These are phyloP conservation scores for Apostichopus californicus DNA, from an alignment of 35 echinoderm and acorn worm species.

Conservation along the genomic window DNA sequence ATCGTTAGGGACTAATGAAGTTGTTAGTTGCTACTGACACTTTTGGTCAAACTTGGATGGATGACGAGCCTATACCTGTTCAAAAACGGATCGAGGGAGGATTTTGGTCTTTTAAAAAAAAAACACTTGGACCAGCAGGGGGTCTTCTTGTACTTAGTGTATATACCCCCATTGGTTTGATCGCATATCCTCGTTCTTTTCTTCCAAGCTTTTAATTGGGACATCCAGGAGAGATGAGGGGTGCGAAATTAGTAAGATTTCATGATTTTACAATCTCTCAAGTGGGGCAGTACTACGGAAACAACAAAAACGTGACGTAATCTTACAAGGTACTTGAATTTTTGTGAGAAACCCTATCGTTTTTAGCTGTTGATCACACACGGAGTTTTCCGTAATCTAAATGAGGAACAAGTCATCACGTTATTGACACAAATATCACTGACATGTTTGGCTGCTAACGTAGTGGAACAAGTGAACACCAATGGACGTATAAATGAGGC, in stretches of 20 bases:
- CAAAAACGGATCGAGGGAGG: neutral
- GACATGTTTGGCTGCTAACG: no score
- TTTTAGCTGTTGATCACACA: neutral
- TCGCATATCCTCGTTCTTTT: neutral
- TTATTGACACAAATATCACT: no score
- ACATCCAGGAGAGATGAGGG: neutral
- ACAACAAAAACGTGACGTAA: neutral
- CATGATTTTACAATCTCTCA: neutral
- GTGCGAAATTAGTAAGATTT: slow-evolving; percentile 35
- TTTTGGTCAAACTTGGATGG: neutral
- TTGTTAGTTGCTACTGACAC: slow-evolving; percentile 29
- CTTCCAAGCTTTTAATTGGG: slow-evolving; percentile 19
- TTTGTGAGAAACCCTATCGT: neutral
- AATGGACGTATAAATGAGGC: no score
- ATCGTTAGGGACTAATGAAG: slow-evolving; percentile 4
- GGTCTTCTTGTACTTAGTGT: neutral
- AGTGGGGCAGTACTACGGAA: neutral
- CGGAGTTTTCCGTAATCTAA: neutral
- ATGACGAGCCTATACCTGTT: no score
- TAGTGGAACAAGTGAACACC: no score
- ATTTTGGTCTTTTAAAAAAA: neutral
- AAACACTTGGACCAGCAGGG: slow-evolving; percentile 6
- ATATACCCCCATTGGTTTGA: no score
- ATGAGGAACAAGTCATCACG: no score
- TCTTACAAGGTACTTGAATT: neutral